Conservation (phyloP, 2,888 invertebrate genomes). For the Tromatobia lineatoria region DNA sequence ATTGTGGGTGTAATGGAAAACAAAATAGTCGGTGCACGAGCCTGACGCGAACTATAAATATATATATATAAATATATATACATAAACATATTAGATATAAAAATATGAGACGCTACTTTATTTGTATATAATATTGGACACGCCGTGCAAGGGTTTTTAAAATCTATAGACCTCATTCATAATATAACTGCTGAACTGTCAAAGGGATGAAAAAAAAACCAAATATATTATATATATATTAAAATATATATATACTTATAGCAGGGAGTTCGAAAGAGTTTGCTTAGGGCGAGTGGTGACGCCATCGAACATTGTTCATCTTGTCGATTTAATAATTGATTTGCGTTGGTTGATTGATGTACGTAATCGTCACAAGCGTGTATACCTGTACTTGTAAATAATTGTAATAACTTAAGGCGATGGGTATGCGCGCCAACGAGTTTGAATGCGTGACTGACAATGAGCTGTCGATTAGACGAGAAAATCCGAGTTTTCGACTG, state of each 20-base stretch:
- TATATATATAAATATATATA: conserved; percentile 60
- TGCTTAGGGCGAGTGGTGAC: conserved; percentile 51
- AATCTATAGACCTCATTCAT: conserved; percentile 69
- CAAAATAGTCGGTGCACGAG: conserved; percentile 48
- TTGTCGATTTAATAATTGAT: conserved; percentile 62
- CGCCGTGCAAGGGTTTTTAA: conserved; percentile 73
- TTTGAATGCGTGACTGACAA: conserved; percentile 63
- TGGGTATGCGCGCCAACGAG: conserved; percentile 67
- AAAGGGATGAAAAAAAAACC: conserved; percentile 55
- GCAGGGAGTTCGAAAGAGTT: conserved; percentile 47
- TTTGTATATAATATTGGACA: conserved; percentile 80
- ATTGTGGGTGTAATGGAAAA: conserved; percentile 54
- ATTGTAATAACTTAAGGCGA: conserved; percentile 66
- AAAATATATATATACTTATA: conserved; percentile 28
- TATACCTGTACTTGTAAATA: conserved; percentile 70
- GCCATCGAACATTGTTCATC: conserved; percentile 63
- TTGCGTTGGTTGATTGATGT: conserved; percentile 63
- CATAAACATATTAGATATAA: conserved; percentile 70
- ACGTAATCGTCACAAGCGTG: conserved; percentile 65
- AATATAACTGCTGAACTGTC: conserved; percentile 67
- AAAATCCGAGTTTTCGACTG: conserved; percentile 17
- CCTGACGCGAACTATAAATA: conserved; percentile 66
- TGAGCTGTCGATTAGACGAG: conserved; percentile 33
- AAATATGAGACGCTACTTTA: conserved; percentile 75
- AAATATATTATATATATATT: conserved; percentile 37